Percentiles rank a stretch among this genome's conserved stretches.
phyloP scores from a whole-genome alignment of 2,888 invertebrate genomes.

The Chydorus sphaericus region DNA sequence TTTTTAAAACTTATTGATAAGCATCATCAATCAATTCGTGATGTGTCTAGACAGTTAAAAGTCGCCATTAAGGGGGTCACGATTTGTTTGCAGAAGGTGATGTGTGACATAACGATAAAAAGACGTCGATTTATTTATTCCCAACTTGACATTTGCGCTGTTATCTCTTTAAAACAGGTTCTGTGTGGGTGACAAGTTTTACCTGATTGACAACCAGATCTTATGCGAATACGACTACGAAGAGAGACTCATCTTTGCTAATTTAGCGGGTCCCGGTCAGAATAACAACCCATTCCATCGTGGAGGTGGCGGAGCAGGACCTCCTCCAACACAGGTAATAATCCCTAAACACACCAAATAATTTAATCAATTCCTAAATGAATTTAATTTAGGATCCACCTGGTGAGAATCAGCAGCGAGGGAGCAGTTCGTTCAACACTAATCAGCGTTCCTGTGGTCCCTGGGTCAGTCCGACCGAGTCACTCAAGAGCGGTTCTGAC shows the following conservation, averaged over 20 bases:
- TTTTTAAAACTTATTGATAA: too few species aligned
- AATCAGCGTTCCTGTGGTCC: not conserved
- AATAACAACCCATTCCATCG: not conserved
- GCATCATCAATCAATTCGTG: too few species aligned
- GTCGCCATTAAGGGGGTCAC: not conserved
- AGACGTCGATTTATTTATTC: not conserved
- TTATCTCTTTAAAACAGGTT: constrained; percentile 45
- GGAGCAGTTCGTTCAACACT: not conserved
- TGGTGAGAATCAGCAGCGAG: not conserved
- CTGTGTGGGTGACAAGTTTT: constrained; percentile 87
- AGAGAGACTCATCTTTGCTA: constrained; percentile 76
- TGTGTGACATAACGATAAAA: not conserved
- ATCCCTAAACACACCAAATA: too few species aligned
- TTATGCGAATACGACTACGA: constrained; percentile 90
- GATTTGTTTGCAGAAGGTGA: not conserved
- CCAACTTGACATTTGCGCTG: not conserved
- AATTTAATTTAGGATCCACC: too few species aligned
- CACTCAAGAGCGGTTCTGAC: not conserved
- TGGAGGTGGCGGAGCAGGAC: not conserved
- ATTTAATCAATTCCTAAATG: too few species aligned
- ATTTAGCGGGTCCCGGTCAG: constrained; percentile 43
- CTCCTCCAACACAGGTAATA: not conserved
- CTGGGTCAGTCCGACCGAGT: not conserved
- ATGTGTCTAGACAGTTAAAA: not conserved
- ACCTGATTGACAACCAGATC: constrained; percentile 84